Evolutionary conservation across 2,113 vertebrate species (phyloP), one percentile per base, ranked within the genome.

Genomic region (Poeciliopsis retropinna): DNA sequence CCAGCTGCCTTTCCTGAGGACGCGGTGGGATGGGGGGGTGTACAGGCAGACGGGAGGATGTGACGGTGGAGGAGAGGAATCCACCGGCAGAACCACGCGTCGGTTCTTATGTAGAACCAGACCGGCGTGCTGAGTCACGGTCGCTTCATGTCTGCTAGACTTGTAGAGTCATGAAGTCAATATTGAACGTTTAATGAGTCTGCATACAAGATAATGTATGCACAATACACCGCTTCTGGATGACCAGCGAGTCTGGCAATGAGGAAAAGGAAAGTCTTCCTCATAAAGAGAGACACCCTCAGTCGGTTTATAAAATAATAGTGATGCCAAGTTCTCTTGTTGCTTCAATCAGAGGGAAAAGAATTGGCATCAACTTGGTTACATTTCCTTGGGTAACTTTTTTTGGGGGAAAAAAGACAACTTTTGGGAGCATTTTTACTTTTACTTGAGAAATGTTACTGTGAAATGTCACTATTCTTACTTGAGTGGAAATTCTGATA

Each of bases 1-100:
- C 91, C 88, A 64, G 79, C 85, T 75, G 92, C 84, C 85, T 94
- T 94, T 94, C 93, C 94, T 95, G 91, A 91, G 85, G 73, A 87
- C 91, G 83, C 54, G 5, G 62, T 78, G 78, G 87, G 73, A 13
- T 11, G 86, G 72, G 15, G 64, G 78, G 84, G 79, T 25, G 11
- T 54, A 47, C 82, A 41, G 78, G 61, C 57, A 60, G 68, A 66
- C 15, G 22, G 80, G 73, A 79, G 83, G 79, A 89, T 47, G 2
- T 88, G 79, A 87, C 62, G 79, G 74, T 37, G 82, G 81, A 82
- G 67, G 65, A 75, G 83, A 88, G 81, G 84, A 85, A 91, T 89
- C 83, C 78, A 80, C 72, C 17, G 76, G 79, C 79, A 15, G 79
- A 77, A 51, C 71, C 1, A 25, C 66, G 27, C 79, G 57, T 60